A percentile compares a stretch with the other conserved stretches of the same genome.
Evolutionary conservation across 2,797 vertebrate species (phyloP).

Genomic region (Esox masquinongy): DNA sequence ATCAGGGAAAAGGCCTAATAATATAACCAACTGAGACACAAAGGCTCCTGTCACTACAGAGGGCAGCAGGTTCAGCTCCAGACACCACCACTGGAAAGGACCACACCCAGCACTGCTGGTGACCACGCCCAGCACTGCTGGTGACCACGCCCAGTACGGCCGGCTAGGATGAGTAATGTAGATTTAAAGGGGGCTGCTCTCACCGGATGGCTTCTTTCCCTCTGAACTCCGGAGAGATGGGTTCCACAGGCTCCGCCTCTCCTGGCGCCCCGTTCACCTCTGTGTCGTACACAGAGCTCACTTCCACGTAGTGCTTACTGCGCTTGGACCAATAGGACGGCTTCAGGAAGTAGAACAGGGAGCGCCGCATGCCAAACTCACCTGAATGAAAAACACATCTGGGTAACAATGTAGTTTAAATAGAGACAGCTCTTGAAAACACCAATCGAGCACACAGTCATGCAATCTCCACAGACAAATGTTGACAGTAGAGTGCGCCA

Average conservation of each 20-base stretch:
- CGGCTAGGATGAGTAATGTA: neutral
- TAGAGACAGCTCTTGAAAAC: too few relatives aligned
- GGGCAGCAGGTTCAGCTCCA: too few relatives aligned
- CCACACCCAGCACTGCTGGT: too few relatives aligned
- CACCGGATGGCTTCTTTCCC: conserved; percentile 97
- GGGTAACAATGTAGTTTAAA: too few relatives aligned
- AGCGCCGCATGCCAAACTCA: conserved; percentile 85
- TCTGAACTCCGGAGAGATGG: conserved; percentile 86
- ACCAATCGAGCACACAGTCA: too few relatives aligned
- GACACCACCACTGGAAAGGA: too few relatives aligned
- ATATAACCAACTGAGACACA: too few relatives aligned
- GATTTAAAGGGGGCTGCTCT: conserved; percentile 10
- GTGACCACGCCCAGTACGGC: neutral
- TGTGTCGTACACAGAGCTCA: conserved; percentile 79
- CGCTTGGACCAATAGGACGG: conserved; percentile 92
- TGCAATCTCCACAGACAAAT: too few relatives aligned
- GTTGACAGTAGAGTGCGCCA: too few relatives aligned
- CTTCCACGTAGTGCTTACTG: conserved; percentile 84
- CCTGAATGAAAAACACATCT: conserved; percentile 66
- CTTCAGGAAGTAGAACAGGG: conserved; percentile 89
- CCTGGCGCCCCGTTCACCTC: conserved; percentile 75
- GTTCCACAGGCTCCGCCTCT: conserved; percentile 82
- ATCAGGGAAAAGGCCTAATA: too few relatives aligned
- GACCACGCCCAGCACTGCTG: neutral
- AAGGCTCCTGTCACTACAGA: too few relatives aligned